Evolutionary conservation across 1,140 invertebrate species (phyloP).

Genomic region (Homalodisca vitripennis): DNA sequence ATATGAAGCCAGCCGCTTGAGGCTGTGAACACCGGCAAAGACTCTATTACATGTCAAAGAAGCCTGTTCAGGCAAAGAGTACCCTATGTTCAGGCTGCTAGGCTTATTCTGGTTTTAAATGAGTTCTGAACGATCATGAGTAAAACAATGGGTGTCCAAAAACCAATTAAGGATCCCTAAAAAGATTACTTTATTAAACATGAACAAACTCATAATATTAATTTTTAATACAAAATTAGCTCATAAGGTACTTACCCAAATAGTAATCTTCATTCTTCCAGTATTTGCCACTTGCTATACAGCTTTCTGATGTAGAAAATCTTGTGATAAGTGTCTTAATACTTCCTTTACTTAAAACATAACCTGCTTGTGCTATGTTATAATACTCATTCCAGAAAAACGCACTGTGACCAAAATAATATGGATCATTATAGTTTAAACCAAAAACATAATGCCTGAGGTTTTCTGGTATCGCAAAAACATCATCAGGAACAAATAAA

Average conservation of each 20-base stretch:
- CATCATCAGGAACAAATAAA: constrained; percentile 38
- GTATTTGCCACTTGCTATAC: constrained; percentile 35
- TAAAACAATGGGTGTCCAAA: too few relatives aligned
- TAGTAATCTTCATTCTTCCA: constrained; percentile 42
- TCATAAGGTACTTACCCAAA: constrained; percentile 35
- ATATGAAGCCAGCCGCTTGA: too few relatives aligned
- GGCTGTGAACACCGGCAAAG: too few relatives aligned
- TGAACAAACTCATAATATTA: too few relatives aligned
- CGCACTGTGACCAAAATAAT: constrained; percentile 40
- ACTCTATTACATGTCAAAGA: too few relatives aligned
- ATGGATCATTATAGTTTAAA: constrained; percentile 32
- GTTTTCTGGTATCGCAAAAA: constrained; percentile 42
- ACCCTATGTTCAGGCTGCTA: too few relatives aligned
- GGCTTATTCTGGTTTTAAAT: too few relatives aligned
- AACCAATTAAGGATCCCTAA: too few relatives aligned
- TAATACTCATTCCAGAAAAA: constrained; percentile 38
- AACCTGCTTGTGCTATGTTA: constrained; percentile 38
- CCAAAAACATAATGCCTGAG: constrained; percentile 38
- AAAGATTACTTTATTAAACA: too few relatives aligned
- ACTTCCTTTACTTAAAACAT: constrained; percentile 38
- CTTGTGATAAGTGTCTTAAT: constrained; percentile 30
- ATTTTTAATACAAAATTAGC: too few relatives aligned
- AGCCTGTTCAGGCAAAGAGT: too few relatives aligned
- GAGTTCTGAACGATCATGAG: too few relatives aligned
- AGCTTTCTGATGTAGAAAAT: constrained; percentile 31